A percentile compares a stretch with the other conserved stretches of the same genome.
Conservation (phyloP, 1,140 invertebrate genomes). For the Lepidostoma basale region DNA sequence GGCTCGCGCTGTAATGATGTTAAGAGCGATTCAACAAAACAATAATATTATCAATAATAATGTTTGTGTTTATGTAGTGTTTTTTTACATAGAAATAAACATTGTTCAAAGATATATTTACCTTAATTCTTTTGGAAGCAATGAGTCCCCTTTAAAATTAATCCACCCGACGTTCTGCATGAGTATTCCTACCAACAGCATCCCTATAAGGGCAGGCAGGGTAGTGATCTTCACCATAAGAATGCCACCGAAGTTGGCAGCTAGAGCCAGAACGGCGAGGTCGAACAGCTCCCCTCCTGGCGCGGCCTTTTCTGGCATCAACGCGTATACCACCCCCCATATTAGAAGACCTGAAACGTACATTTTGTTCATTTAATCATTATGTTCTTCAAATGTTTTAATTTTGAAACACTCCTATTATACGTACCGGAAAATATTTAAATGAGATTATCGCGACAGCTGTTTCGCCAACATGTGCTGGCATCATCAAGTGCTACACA, state of each 20-base stretch:
- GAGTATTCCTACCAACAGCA: slow-evolving; percentile 82
- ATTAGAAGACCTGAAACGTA: slow-evolving; percentile 67
- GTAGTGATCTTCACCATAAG: slow-evolving; percentile 72
- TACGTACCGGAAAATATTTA: no score
- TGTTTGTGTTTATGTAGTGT: no score
- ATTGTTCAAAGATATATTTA: no score
- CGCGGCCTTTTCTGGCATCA: slow-evolving; percentile 74
- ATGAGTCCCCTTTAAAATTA: slow-evolving; percentile 69
- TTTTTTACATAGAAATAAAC: neutral
- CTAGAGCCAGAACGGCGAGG: slow-evolving; percentile 75
- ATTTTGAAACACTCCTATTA: no score
- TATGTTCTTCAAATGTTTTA: no score
- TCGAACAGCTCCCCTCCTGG: slow-evolving; percentile 79
- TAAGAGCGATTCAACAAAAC: no score
- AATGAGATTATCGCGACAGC: no score
- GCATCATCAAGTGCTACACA: no score
- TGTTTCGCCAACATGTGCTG: no score
- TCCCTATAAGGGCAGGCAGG: slow-evolving; percentile 85
- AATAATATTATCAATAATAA: no score
- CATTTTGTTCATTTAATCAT: neutral
- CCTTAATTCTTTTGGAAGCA: slow-evolving; percentile 67
- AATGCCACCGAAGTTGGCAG: slow-evolving; percentile 83
- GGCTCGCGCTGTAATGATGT: no score
- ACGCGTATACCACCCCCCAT: slow-evolving; percentile 76
- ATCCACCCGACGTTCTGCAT: slow-evolving; percentile 78